A percentile compares a stretch with the other conserved stretches of the same genome.
Evolutionary conservation across 2,797 vertebrate genomes (phyloP).

Genomic region (Epinephelus coioides): DNA sequence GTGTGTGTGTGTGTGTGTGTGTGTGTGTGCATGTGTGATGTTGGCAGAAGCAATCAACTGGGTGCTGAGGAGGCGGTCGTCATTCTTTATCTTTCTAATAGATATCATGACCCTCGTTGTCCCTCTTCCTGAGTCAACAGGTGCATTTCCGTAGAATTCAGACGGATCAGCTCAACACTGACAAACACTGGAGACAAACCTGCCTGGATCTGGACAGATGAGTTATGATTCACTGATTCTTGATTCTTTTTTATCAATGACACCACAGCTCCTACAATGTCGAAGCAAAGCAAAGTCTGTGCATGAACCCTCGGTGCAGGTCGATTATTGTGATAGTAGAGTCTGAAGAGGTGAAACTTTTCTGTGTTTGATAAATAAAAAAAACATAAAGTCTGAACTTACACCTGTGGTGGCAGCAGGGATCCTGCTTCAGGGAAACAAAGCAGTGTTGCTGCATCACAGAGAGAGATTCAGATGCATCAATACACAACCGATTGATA

Average conservation of each 20-base stretch:
- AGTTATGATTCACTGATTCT: not conserved
- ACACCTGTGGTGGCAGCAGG: no score
- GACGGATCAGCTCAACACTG: not conserved
- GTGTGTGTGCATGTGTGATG: not conserved
- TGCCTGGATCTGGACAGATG: not conserved
- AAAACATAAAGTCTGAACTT: no score
- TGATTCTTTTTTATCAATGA: not conserved
- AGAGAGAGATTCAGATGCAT: no score
- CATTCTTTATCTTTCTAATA: slow-evolving; percentile 2
- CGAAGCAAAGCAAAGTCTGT: no score
- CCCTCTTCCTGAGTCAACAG: not conserved
- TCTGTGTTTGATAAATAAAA: no score
- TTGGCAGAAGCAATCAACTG: not conserved
- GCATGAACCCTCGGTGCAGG: no score
- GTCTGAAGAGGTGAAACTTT: no score
- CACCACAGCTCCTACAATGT: no score
- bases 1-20: not conserved
- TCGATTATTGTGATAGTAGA: no score
- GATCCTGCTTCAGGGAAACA: no score
- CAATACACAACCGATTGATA: no score
- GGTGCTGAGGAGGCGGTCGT: not conserved
- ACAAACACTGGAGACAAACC: not conserved
- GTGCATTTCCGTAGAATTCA: slow-evolving; percentile 11
- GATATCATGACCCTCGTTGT: not conserved
- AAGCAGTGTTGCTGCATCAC: no score